Base-by-base conservation (phyloP, 2,113 vertebrate genomes). In the Dipodomys stephensi region DNA sequence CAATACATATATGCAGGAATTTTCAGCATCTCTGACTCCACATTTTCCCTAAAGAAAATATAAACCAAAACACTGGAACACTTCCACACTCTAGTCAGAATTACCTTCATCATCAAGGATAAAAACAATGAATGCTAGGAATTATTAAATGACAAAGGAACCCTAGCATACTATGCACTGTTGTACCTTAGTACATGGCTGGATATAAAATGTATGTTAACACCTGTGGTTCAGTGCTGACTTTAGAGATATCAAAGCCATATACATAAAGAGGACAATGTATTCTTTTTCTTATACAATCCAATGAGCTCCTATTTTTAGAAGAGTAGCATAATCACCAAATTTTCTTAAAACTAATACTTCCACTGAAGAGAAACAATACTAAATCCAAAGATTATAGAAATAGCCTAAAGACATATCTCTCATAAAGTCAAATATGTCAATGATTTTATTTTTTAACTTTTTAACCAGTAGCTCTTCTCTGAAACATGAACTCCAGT, bases 401-500 rank as follows among this genome's bases (percentile, higher is more conserved):
- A 30, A 32, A 53, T 7, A 4, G 1, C 7, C 5, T 44, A 44
- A 78, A 83, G 19, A 72, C 32, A 30, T 23, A 18, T 83, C 6
- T 87, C 35, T 94, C 67, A 30, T 32, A 3, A 64, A 82, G 25
- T 16, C 28, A 18, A 35, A n/a, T 65, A 11, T 53, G 32, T 8
- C 73, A 83, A 6, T 49, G 10, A 46, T 46, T 82, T 87, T 74
- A 77, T 35, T 57, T 57, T 90, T 80, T 91, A 49, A 69, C 8
- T 49, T 67, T 44, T 67, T 44, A 1, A 32, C 19, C 62, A 65
- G 73, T 57, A 13, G 22, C 44, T 81, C 64, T 76, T 5, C 23
- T 87, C n/a, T 87, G 65, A 87, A 71, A 69, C 28, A 30, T 87
- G 73, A 94, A 77, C 88, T 93, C 79, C 6, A 32, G n/a, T 84